Conservation (phyloP, 2,888 invertebrate genomes). For the Archips crataeganus region DNA sequence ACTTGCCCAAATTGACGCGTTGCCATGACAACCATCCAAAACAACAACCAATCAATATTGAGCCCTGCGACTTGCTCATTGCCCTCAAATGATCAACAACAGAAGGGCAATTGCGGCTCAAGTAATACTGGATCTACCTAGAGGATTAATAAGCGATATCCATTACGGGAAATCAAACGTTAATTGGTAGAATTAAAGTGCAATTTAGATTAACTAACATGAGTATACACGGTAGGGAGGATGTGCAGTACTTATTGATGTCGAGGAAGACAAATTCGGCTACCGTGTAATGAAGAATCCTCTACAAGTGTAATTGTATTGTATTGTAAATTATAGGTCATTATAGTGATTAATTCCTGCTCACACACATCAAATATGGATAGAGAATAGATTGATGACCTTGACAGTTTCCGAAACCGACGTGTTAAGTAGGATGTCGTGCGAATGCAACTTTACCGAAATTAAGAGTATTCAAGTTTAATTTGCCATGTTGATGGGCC, state of each 20-base stretch:
- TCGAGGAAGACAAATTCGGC: conserved; percentile 13
- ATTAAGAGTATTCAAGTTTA: no score
- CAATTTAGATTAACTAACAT: conserved; percentile 67
- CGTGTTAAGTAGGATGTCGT: no score
- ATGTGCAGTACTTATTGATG: conserved; percentile 15
- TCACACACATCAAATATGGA: not conserved
- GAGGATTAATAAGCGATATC: conserved; percentile 52
- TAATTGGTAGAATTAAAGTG: conserved; percentile 65
- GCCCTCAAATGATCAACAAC: conserved; percentile 45
- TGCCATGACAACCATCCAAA: conserved; percentile 73
- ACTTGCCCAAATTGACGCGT: conserved; percentile 56
- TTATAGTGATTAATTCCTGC: not conserved
- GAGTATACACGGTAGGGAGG: conserved; percentile 46
- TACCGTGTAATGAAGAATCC: not conserved
- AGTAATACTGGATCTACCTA: conserved; percentile 52
- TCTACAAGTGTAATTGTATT: not conserved
- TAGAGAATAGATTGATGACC: not conserved
- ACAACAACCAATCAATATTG: conserved; percentile 69
- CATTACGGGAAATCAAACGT: conserved; percentile 69
- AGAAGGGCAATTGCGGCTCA: conserved; percentile 56
- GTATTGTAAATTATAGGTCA: conserved; percentile 2
- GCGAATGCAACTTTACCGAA: no score
- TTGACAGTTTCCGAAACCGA: not conserved
- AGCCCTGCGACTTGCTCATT: conserved; percentile 53
- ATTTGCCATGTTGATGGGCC: no score